Evolutionary conservation across 2,888 invertebrate genomes (phyloP), one percentile per base, ranked within the genome.

Genomic region (Rhimphoctona megacephalus): DNA sequence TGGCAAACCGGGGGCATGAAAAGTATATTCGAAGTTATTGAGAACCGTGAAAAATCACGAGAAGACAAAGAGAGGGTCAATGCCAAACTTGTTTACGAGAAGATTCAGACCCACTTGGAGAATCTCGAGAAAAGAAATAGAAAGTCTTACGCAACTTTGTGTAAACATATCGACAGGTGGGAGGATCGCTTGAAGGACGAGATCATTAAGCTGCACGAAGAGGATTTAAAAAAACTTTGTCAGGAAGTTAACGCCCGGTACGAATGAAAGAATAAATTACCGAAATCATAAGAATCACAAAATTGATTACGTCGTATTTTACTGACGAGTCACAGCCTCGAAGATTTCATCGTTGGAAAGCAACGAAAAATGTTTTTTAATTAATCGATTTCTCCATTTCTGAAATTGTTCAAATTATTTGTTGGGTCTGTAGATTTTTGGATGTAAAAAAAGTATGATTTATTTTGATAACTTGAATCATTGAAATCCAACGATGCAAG

Each of bases 151-250:
- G 70, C 76, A 39, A 85, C 79, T n/a, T 88, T 90, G 86, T 87
- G 87, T 22, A 87, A 85, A 64, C 90, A 90, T 54, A 90, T 90
- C 61, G 87, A 89, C 61, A 70, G 61, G 36, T 90, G 90, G 88
- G 90, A 90, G 81, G 85, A 86, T 17, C 84, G 87, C 8, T 78
- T 90, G n/a, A 85, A 85, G 52, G 87, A 89, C 3, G 88, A 90
- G 36, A 77, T 90, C 9, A 82, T 87, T 6, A 79, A 64, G 22
- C 72, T 90, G 57, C 89, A 88, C 36, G 89, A 90, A 54, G 87
- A 81, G 8, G 85, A 86, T 66, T 61, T 88, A 67, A 87, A 74
- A 49, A 88, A 87, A 33, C 79, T 90, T n/a, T 70, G 80, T 25
- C 81, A 88, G 9, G 86, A 87, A 36, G 74, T 90, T 19, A 85